Evolutionary conservation across 2,797 vertebrate species (phyloP), one percentile per base, ranked within the genome.

Genomic region (Loriculus beryllinus): DNA sequence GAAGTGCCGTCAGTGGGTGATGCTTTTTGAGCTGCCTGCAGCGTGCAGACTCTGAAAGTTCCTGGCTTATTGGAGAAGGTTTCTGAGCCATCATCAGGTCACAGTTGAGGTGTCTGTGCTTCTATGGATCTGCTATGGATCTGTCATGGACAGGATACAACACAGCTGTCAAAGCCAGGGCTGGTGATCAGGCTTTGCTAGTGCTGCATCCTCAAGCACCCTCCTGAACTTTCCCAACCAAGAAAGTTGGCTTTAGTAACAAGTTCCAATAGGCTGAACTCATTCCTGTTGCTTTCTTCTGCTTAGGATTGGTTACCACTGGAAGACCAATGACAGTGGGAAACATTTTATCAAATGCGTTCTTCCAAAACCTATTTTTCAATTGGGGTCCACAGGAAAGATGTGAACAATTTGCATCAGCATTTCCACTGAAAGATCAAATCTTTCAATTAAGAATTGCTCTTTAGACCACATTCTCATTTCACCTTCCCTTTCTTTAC

Each of bases 21-120:
- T 33, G 28, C 47, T 65, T 72, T 39, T 21, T 26, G 65, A 78
- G 28, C 49, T 49, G 49, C 67, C 57, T 2, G 0, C 48, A 15
- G 20, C 5, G 16, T 63, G 10, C 25, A 43, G 39, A 11, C 28
- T 62, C 47, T 56, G 49, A 51, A 69, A 67, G 37, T 12, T 47
- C 14, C 42, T 37, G 51, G 31, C 33, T 75, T 74, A 13, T 29
- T 40, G 42, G 25, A 64, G 54, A 64, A 75, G 17, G 21, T 43
- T 64, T 68, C 42, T 59, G 45, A 85, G 49, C n/a, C 70, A 60
- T 35, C 54, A 48, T 35, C 48, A 48, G 40, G 35, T 72, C 49
- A 14, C 35, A 35, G 18, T 2, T 1, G 1, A 71, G 42, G 31
- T 64, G 45, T 54, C 33, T 1, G 0, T n/a, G 31, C 26, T 77